Evolutionary conservation across 2,113 vertebrate genomes (phyloP).

Genomic region (Indri indri): DNA sequence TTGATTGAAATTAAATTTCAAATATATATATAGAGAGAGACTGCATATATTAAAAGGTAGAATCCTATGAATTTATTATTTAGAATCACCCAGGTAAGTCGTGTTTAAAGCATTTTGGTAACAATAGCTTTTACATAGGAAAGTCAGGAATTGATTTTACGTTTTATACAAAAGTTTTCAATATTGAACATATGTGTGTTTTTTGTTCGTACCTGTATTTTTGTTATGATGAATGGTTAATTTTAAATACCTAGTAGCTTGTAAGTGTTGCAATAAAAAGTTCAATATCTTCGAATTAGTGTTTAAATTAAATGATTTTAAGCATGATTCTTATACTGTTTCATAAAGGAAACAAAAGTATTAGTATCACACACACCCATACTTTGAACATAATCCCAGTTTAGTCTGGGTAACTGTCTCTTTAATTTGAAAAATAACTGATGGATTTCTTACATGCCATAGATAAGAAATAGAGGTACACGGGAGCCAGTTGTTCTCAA

Average conservation of each 20-base stretch:
- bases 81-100: background rate
- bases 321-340: background rate
- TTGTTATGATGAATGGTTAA: background rate
- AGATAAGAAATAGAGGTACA: background rate
- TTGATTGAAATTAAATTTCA: background rate
- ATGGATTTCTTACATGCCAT: background rate
- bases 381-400: background rate
- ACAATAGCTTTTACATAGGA: background rate
- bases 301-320: background rate
- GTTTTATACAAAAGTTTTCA: background rate
- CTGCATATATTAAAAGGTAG: background rate
- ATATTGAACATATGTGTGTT: background rate
- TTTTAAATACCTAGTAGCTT: background rate
- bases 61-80: background rate
- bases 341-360: background rate
- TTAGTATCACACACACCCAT: background rate
- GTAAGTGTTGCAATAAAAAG: background rate
- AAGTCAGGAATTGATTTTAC: background rate
- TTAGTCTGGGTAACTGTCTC: background rate
- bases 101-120: background rate
- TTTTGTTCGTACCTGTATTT: background rate
- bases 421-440: constrained; percentile 2
- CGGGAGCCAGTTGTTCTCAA: background rate
- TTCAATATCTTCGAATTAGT: background rate
- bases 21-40: background rate